phyloP scores from a whole-genome alignment of 2,113 vertebrate species.

The Lophochroa leadbeateri region DNA sequence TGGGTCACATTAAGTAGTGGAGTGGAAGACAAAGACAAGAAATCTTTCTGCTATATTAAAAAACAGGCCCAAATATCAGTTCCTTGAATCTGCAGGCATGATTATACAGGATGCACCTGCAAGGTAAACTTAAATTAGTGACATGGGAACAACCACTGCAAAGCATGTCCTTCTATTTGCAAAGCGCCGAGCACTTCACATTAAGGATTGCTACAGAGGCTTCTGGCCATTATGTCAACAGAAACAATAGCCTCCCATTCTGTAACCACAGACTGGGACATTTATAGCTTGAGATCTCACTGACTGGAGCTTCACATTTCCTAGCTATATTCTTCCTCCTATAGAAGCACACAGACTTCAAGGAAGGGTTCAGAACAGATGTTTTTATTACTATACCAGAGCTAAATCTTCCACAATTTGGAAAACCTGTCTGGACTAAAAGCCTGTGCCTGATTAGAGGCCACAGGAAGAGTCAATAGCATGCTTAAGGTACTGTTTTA shows the following conservation, averaged over 20 bases:
- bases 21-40: neutral
- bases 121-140: neutral
- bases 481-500: neutral
- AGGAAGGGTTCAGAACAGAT: neutral
- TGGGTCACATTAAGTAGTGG: neutral
- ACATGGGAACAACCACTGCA: neutral
- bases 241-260: neutral
- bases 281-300: neutral
- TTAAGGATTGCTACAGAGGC: neutral
- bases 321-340: neutral
- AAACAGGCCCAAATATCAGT: neutral
- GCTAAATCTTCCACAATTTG: neutral
- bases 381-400: neutral
- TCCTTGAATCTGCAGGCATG: neutral
- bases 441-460: neutral
- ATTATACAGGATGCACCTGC: neutral
- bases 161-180: neutral
- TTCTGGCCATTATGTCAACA: neutral
- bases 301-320: neutral
- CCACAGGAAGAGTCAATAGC: neutral
- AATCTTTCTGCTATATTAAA: neutral
- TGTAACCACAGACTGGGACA: neutral
- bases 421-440: neutral
- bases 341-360: fast-evolving
- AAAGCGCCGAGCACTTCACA: neutral